These are phyloP conservation scores for Callospermophilus lateralis DNA, from an alignment of 2,113 vertebrate genomes.

Conservation along the genomic window DNA sequence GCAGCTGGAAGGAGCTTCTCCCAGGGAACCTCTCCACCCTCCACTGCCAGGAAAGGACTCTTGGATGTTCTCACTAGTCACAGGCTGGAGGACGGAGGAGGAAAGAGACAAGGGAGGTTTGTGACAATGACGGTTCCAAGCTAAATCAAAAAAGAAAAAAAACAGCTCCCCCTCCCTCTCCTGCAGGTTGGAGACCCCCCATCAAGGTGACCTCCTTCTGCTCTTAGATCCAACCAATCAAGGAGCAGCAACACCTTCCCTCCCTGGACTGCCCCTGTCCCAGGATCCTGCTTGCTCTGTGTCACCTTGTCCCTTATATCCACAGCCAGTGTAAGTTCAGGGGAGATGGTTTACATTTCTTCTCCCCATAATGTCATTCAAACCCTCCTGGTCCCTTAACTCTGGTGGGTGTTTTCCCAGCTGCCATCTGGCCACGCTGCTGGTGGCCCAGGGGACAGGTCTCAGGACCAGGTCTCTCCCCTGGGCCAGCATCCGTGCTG, in stretches of 20 bases:
- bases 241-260: background rate
- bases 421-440: too few relatives aligned
- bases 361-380: background rate
- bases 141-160: background rate
- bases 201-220: background rate
- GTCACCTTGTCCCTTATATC: background rate
- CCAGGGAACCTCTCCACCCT: too few relatives aligned
- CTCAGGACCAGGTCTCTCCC: background rate
- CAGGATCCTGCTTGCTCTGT: background rate
- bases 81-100: too few relatives aligned
- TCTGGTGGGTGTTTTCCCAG: too few relatives aligned
- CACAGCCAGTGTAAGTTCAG: too few relatives aligned
- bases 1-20: too few relatives aligned
- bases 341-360: background rate
- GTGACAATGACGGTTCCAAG: background rate
- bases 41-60: too few relatives aligned
- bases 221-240: background rate
- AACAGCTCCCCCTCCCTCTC: too few relatives aligned
- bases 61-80: too few relatives aligned
- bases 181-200: background rate
- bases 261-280: background rate
- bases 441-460: background rate
- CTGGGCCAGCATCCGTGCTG: background rate
- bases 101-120: background rate
- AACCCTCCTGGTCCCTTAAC: background rate